A percentile compares a stretch with the other conserved stretches of the same genome.
Evolutionary conservation across 2,797 vertebrate species (phyloP).

Genomic region (Chanos chanos): DNA sequence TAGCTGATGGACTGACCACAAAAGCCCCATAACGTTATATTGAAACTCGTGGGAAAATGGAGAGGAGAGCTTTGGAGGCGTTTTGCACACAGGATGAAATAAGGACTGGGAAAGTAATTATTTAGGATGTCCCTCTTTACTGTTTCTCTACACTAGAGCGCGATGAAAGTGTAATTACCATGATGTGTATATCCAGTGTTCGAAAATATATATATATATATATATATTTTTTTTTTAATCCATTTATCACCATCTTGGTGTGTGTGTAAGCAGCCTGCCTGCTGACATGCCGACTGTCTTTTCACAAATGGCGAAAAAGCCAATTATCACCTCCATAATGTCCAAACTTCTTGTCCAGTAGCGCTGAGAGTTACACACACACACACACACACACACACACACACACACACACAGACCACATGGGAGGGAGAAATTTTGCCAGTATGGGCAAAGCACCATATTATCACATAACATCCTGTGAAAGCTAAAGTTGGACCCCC

Average conservation of each 20-base stretch:
- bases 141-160: no score
- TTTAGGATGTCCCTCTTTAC: constrained; percentile 25
- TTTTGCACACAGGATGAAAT: constrained; percentile 18
- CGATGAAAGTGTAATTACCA: neutral
- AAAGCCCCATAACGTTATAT: constrained; percentile 38
- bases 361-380: no score
- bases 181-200: neutral
- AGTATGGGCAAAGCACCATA: neutral
- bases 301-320: constrained; percentile 47
- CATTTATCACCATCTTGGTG: neutral
- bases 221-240: neutral
- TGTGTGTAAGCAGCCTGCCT: constrained; percentile 15
- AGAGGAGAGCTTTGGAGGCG: constrained; percentile 14
- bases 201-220: neutral
- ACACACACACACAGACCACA: constrained; percentile 27
- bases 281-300: constrained; percentile 33
- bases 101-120: constrained; percentile 51
- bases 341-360: constrained; percentile 34
- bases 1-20: constrained; percentile 52
- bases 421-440: constrained; percentile 42
- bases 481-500: neutral
- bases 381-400: no score
- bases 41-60: constrained; percentile 52
- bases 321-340: constrained; percentile 59
- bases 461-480: constrained; percentile 15